Conservation (phyloP, 2,888 invertebrate species). For the Muscina levida region DNA sequence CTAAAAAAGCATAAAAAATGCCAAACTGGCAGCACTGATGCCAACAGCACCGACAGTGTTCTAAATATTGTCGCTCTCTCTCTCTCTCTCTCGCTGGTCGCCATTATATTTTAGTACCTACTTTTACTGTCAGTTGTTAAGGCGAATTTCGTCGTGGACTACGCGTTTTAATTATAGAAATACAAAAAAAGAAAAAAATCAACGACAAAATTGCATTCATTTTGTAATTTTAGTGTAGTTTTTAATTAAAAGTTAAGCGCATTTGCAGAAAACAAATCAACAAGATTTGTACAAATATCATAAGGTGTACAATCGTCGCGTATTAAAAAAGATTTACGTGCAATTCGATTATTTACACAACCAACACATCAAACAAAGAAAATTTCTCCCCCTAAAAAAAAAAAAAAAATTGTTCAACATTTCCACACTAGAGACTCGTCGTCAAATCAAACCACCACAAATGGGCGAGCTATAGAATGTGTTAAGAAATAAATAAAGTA, state of each 20-base stretch:
- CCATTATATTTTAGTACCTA: conserved; percentile 1
- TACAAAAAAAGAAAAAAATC: neutral
- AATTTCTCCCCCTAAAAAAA: conserved; percentile 36
- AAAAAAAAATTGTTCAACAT: conserved; percentile 18
- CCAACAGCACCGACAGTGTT: too few species aligned
- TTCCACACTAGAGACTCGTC: conserved; percentile 6
- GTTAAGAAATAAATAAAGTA: neutral
- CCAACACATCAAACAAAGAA: conserved; percentile 18
- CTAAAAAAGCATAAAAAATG: too few species aligned
- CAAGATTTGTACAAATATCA: conserved; percentile 21
- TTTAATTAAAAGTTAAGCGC: conserved; percentile 40
- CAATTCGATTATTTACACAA: conserved; percentile 52
- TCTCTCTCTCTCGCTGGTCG: too few species aligned
- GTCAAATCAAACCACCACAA: conserved; percentile 14
- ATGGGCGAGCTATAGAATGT: conserved; percentile 45
- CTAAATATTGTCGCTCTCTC: too few species aligned
- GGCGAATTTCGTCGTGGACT: conserved; percentile 46
- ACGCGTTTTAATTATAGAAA: conserved; percentile 51
- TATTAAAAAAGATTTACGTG: conserved; percentile 63
- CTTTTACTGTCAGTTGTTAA: conserved; percentile 43
- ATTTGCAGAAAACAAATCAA: conserved; percentile 15
- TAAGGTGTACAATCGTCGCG: conserved; percentile 55
- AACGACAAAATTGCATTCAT: conserved; percentile 48
- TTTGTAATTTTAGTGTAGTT: conserved; percentile 56
- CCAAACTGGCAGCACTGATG: too few species aligned